Percentiles rank a stretch among this genome's conserved stretches.
Conservation (phyloP, 2,797 vertebrate genomes). For the Gallirallus australis region DNA sequence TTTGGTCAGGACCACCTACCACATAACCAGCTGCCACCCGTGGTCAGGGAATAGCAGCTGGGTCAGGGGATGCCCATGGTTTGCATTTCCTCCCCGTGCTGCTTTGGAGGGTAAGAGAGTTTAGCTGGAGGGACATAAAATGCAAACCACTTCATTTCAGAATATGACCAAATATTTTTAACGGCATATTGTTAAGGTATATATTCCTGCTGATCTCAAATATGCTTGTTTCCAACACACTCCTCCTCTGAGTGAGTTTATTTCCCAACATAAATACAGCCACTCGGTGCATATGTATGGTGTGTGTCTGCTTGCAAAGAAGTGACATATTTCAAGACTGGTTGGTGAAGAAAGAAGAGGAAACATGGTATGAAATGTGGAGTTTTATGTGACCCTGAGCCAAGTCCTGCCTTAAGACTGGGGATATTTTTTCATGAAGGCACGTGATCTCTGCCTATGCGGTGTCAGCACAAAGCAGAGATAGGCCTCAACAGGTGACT, state of each 20-base stretch:
- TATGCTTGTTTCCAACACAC: too few relatives aligned
- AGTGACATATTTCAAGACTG: neutral
- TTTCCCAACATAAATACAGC: neutral
- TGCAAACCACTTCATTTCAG: too few relatives aligned
- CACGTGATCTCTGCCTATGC: constrained; percentile 15
- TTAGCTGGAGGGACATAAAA: neutral
- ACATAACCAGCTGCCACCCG: neutral
- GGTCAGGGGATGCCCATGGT: neutral
- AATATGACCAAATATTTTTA: too few relatives aligned
- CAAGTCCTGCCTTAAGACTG: neutral
- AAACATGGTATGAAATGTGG: neutral
- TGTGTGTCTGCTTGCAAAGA: neutral
- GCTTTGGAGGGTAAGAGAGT: neutral
- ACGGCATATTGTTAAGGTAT: too few relatives aligned
- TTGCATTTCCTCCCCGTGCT: neutral
- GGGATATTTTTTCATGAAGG: constrained; percentile 22
- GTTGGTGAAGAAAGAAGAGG: constrained; percentile 1
- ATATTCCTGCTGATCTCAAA: too few relatives aligned
- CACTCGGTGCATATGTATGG: neutral
- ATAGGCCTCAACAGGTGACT: constrained; percentile 44
- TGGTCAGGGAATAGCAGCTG: neutral
- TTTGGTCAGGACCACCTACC: neutral
- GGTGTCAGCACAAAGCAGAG: constrained; percentile 46
- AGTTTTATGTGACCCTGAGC: neutral
- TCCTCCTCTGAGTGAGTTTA: neutral